Base-by-base conservation (phyloP, 1,140 invertebrate genomes). In the Anthonomus grandis region DNA sequence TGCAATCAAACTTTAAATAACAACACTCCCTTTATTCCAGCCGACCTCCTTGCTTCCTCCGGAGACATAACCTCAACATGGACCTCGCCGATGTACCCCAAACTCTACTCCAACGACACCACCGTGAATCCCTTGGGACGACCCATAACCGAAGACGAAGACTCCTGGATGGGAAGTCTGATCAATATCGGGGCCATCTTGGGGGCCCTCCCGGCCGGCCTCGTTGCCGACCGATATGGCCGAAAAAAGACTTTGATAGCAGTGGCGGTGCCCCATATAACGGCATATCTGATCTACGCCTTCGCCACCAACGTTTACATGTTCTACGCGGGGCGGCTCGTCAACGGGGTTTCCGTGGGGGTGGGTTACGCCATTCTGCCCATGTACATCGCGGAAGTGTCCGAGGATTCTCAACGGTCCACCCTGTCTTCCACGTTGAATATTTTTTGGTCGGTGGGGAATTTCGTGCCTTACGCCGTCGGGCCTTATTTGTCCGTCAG, bases 91-190 rank as follows among this genome's bases (percentile, higher is more conserved):
- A 71, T 84, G 3, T 75, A 81, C 2, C 73, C 79, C 1, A 82
- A 82, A 63, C 69, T 89, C 8, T 17, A 58, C 27, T 50, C 46
- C 12, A 37, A 41, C 38, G 57, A 64, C 38, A 25, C 58, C 4
- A 31, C 63, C 0, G 34, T 63, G 8, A 70, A 66, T 54, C 68
- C 66, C 4, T 5, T 70, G 12, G 75, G 74, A 0, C 59, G 57
- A 3, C 48, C 51, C 9, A 66, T 81, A 2, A 77, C 73, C 0
- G 12, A 57, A 0, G 76, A 81, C 2, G 75, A 89, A 65, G 73
- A 75, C 36, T 86, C 89, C 0, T 94, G 89, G 90, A 86, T 94
- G 52, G 87, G 85, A 0, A 89, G 88, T 0, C 70, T 93, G 6
- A 74, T 93, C 38, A 82, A 88, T 0, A 66, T 93, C 13, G 91